Conservation (phyloP, 2,888 invertebrate genomes). For the Dasypolia templi region DNA sequence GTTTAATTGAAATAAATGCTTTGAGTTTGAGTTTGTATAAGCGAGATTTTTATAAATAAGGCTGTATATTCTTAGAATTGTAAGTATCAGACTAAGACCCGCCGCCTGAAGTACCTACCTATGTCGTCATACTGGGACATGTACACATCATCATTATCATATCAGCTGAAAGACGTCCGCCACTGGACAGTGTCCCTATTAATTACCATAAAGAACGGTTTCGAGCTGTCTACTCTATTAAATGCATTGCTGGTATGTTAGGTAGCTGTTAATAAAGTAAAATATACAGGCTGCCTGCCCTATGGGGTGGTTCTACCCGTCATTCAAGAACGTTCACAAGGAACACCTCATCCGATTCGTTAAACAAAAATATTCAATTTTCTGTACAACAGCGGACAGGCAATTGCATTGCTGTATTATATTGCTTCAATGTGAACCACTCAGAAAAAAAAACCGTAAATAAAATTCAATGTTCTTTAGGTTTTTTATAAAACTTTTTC, state of each 20-base stretch:
- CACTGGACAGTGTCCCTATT: conserved; percentile 42
- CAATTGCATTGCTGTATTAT: too few relatives aligned
- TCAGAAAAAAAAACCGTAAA: too few relatives aligned
- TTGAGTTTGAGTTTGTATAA: too few relatives aligned
- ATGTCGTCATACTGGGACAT: conserved; percentile 23
- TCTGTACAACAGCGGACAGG: not conserved
- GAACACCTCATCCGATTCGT: not conserved
- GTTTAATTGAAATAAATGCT: too few relatives aligned
- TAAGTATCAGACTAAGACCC: not conserved
- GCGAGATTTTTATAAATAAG: too few relatives aligned
- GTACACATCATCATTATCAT: conserved; percentile 48
- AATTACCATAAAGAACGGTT: conserved; percentile 55
- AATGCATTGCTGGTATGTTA: conserved; percentile 28
- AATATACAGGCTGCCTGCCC: not conserved
- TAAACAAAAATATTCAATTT: not conserved
- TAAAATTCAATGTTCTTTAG: too few relatives aligned
- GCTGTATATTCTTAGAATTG: conserved; percentile 3
- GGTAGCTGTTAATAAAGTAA: conserved; percentile 3
- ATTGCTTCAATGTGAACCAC: too few relatives aligned
- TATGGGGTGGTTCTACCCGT: not conserved
- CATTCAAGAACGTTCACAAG: not conserved
- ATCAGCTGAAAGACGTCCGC: conserved; percentile 37
- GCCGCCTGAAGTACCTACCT: not conserved
- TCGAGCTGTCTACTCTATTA: conserved; percentile 25
- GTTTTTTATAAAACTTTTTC: too few relatives aligned